Base-by-base conservation (phyloP, 2,888 invertebrate species). In the Gymnoscelis rufifasciata region DNA sequence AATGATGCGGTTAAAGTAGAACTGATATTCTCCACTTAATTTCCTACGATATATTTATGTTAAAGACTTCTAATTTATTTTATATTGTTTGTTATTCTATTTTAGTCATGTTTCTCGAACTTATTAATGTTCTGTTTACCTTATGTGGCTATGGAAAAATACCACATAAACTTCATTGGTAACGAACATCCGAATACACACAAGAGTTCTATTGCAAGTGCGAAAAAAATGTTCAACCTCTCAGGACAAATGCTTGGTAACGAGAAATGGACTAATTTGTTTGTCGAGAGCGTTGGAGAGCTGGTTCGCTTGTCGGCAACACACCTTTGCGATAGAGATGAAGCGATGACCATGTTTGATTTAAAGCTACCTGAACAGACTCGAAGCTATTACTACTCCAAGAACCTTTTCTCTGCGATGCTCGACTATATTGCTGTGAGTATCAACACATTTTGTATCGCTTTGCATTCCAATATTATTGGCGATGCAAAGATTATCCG, bases 371-470 rank as follows among this genome's bases (percentile, higher is more conserved):
- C 56, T 60, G 77, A 51, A 49, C 71, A 56, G 55, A 59, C 70
- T 0, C 73, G 82, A 54, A 70, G 74, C 7, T 86, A 84, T 10
- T 74, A 77, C 53, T 89, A 88, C 58, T 78, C 81, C 0, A 75
- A 74, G 15, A 56, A 60, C 1, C 66, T 78, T 1, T 79, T 90
- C 50, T 54, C 63, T 7, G 71, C 72, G 1, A 83, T 90, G 36
- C 63, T 91, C 0, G 65, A 71, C 19, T 82, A 81, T 54, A 74
- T 91, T 43, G 81, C 88, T 42, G 83, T 87, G 62, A 76, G 86
- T 63, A 31, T 3, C 44, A 3, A 14, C 3, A 23, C n/a, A 23
- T 23, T 23, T 3, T 23, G 3, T 23, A 23, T 23, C 6, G 6
- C 6, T 3, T 23, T 5, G 23, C 6, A 26, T 26, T 19, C 19